Evolutionary conservation across 1,140 invertebrate genomes (phyloP).

Genomic region (Formica exsecta): DNA sequence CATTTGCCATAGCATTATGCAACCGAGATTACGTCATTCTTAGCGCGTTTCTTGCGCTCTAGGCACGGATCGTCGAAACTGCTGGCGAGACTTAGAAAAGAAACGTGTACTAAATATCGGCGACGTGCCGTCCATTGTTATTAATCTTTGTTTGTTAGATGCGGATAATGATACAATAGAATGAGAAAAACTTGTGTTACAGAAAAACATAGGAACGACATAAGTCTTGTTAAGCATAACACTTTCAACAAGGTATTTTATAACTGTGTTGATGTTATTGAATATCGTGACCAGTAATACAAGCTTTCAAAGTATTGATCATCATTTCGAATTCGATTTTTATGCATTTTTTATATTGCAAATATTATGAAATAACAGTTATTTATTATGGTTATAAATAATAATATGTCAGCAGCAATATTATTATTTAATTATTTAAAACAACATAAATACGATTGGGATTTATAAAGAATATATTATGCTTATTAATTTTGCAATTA

Average conservation of each 20-base stretch:
- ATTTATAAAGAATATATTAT: not conserved
- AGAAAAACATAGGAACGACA: not conserved
- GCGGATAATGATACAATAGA: constrained; percentile 9
- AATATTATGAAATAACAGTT: not conserved
- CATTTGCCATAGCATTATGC: constrained; percentile 72
- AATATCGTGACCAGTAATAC: not conserved
- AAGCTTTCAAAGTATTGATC: not conserved
- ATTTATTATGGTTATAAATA: not conserved
- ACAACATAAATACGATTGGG: constrained; percentile 12
- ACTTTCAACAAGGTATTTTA: not conserved
- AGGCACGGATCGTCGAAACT: constrained; percentile 57
- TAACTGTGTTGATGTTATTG: not conserved
- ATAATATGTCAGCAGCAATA: not conserved
- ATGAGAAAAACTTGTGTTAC: constrained; percentile 18
- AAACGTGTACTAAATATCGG: constrained; percentile 40
- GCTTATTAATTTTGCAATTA: constrained; percentile 12
- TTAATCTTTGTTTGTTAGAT: constrained; percentile 55
- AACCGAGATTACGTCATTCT: constrained; percentile 73
- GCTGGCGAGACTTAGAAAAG: not conserved
- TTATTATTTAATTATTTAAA: constrained; percentile 24
- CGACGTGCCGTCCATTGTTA: constrained; percentile 12
- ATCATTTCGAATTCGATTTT: not conserved
- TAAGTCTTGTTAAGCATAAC: not conserved
- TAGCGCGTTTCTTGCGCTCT: constrained; percentile 64
- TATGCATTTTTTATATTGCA: not conserved